Evolutionary conservation across 1,140 invertebrate species (phyloP).

Genomic region (Ceratoteleas bidentatus): DNA sequence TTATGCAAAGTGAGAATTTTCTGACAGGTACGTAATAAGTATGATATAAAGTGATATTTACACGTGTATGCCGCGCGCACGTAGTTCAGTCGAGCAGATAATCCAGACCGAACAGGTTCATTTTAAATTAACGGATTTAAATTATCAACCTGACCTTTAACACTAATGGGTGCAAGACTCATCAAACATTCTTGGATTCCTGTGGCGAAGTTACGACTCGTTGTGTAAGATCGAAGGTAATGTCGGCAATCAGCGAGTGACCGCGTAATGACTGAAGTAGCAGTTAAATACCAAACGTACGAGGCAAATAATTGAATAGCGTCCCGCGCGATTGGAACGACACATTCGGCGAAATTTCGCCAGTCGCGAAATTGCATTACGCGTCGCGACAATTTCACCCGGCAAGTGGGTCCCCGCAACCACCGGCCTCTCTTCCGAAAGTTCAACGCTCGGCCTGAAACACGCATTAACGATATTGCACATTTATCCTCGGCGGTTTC

Average conservation of each 20-base stretch:
- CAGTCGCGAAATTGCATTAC: too few relatives aligned
- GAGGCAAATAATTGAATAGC: constrained; percentile 65
- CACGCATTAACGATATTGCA: constrained; percentile 67
- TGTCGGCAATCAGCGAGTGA: constrained; percentile 66
- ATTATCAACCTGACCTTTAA: constrained; percentile 63
- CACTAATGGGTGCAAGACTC: constrained; percentile 64
- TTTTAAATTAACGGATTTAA: constrained; percentile 62
- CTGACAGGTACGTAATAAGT: constrained; percentile 45
- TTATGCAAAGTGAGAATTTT: constrained; percentile 38
- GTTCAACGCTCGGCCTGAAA: constrained; percentile 56
- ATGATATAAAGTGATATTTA: constrained; percentile 56
- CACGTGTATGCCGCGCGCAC: constrained; percentile 35
- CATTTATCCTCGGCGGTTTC: constrained; percentile 53
- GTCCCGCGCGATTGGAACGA: constrained; percentile 41
- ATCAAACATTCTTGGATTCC: constrained; percentile 65
- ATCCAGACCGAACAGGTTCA: constrained; percentile 61
- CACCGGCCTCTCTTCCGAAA: constrained; percentile 49
- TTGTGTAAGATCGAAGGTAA: constrained; percentile 68
- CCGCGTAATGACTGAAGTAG: constrained; percentile 65
- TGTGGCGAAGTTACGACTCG: constrained; percentile 62
- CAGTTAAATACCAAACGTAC: constrained; percentile 66
- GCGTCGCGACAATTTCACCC: neutral
- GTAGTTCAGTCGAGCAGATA: constrained; percentile 58
- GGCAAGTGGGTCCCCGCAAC: constrained; percentile 19
- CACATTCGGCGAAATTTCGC: constrained; percentile 20